Percentiles rank a stretch among this genome's conserved stretches.
These are phyloP conservation scores for Mus pahari DNA, from an alignment of 2,113 vertebrate species.

Conservation along the genomic window DNA sequence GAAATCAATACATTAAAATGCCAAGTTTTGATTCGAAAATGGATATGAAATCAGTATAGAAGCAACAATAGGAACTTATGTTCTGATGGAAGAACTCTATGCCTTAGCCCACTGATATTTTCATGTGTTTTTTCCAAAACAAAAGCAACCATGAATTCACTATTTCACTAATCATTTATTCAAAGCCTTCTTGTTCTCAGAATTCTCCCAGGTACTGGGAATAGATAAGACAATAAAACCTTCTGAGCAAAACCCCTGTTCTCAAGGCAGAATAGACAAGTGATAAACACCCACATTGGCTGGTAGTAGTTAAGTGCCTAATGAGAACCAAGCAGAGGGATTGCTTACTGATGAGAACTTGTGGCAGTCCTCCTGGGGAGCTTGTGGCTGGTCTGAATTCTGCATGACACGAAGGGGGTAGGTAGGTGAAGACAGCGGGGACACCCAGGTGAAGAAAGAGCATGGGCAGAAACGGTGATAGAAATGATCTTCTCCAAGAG, in stretches of 20 bases:
- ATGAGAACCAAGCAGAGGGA: neutral
- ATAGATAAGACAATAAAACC: neutral
- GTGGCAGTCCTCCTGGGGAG: neutral
- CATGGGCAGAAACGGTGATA: neutral
- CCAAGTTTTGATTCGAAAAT: neutral
- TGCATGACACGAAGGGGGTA: neutral
- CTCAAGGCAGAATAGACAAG: neutral
- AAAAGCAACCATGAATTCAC: neutral
- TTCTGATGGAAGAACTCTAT: neutral
- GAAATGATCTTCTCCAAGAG: neutral
- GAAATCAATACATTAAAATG: neutral
- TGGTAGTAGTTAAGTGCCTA: neutral
- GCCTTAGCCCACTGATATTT: neutral
- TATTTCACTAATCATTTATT: neutral
- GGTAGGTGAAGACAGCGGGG: too few species aligned
- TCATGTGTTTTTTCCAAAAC: neutral
- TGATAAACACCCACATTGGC: neutral
- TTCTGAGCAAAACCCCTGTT: neutral
- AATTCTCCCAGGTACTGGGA: neutral
- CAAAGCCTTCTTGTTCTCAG: neutral
- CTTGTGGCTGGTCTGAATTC: neutral
- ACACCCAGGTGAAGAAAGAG: neutral
- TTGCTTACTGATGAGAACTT: neutral
- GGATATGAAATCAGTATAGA: constrained; percentile 37
- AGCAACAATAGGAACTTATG: neutral